Evolutionary conservation across 2,113 vertebrate species (phyloP), one percentile per base, ranked within the genome.

Genomic region (Periophthalmodon schlosseri): DNA sequence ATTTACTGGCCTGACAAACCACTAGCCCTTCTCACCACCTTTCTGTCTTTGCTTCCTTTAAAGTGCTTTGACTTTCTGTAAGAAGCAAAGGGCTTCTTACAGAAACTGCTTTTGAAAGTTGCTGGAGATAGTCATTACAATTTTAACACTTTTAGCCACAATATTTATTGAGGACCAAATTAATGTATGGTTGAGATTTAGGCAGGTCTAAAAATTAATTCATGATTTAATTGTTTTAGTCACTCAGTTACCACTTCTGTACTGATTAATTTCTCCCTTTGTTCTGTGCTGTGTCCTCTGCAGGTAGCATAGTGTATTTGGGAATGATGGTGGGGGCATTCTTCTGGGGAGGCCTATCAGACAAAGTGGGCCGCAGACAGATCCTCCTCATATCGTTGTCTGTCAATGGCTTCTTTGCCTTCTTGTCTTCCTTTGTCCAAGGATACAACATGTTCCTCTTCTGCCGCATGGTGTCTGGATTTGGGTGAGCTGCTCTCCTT

Each of bases 261-360:
- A 28, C 23, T 60, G 1, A 60, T 60, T 14, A 24, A 24, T 68
- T 6, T 65, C 1, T 49, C 23, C 20, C 39, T 68, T 21, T 68
- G n/a, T 24, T 68, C 4, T 50, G 49, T 64, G 16, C 13, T 65
- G 12, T 68, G 21, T 47, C 65, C 65, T 46, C 66, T 68, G n/a
- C 96, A 99, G 98, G 98, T 63, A 98, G 97, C 89, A 95, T 99
- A 52, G 98, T 99, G 84, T 99, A 99, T 89, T 94, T 99, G 91
- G 98, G 97, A 69, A 99, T 99, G 97, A 99, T 99, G 97, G 91
- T 97, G 44, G 98, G 98, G 64, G 96, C 97, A 0, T 98, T 99
- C 91, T 98, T 99, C 90, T 99, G 97, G 97, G 98, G 98, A 72
- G 97, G 98, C 68, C 93, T 99, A 88, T 97, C 97, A 12, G 98